A percentile compares a stretch with the other conserved stretches of the same genome.
Evolutionary conservation across 2,113 vertebrate genomes (phyloP).

Genomic region (Calidris pugnax): DNA sequence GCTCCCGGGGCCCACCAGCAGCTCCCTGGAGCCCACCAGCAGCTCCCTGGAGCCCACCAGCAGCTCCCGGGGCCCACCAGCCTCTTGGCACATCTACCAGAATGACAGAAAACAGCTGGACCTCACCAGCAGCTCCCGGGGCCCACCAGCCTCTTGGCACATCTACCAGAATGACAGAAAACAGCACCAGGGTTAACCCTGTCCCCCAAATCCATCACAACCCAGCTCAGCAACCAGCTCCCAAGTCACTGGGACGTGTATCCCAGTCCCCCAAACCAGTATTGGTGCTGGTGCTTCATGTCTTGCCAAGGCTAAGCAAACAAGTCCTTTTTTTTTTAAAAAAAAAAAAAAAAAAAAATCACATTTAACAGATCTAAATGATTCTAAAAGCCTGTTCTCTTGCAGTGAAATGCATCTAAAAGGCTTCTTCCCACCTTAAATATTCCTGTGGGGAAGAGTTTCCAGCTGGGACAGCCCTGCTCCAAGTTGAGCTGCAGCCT

Average conservation of each 20-base stretch:
- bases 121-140: not conserved
- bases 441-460: not conserved
- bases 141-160: not conserved
- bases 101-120: no score
- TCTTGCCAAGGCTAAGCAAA: not conserved
- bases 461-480: accelerated
- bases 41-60: no score
- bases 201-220: not conserved
- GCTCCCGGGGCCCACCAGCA: no score
- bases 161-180: not conserved
- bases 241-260: accelerated
- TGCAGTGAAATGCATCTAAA: not conserved
- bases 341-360: not conserved
- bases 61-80: no score
- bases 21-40: no score
- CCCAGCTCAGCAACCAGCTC: not conserved
- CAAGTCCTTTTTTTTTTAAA: no score
- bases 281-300: not conserved
- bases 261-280: not conserved
- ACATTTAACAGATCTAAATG: not conserved
- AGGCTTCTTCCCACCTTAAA: not conserved
- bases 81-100: no score
- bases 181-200: accelerated
- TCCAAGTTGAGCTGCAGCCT: not conserved
- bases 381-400: not conserved